Evolutionary conservation across 2,888 invertebrate genomes (phyloP).

Genomic region (Mamestra brassicae): DNA sequence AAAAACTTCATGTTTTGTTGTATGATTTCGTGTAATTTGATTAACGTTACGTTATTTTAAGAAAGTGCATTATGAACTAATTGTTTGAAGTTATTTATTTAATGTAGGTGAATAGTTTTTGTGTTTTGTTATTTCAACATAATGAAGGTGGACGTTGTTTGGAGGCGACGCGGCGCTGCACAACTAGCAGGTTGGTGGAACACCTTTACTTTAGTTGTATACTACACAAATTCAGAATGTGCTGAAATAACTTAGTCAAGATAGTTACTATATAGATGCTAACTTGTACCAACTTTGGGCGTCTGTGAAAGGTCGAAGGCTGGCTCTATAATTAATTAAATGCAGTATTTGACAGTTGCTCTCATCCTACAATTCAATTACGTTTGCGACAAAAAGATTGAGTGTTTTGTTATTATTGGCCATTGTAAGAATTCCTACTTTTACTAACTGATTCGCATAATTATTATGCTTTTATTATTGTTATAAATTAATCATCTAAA

Average conservation of each 20-base stretch:
- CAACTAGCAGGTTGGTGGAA: conserved; percentile 85
- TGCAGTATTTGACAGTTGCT: neutral
- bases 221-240: neutral
- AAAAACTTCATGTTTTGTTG: conserved; percentile 73
- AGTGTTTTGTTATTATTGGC: neutral
- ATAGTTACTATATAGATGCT: neutral
- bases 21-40: conserved; percentile 73
- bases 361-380: neutral
- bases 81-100: conserved; percentile 70
- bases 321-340: neutral
- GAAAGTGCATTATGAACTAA: conserved; percentile 64
- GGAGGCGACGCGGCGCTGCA: conserved; percentile 83
- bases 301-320: conserved; percentile 1
- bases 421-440: neutral
- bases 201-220: conserved; percentile 16
- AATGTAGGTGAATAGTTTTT: conserved; percentile 69
- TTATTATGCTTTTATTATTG: no score
- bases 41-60: conserved; percentile 69
- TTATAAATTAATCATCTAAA: neutral
- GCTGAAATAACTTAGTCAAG: neutral
- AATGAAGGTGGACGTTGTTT: conserved; percentile 86
- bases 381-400: neutral
- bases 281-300: neutral
- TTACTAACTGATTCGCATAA: neutral
- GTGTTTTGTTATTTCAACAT: conserved; percentile 83